A percentile compares a stretch with the other conserved stretches of the same genome.
phyloP scores from a whole-genome alignment of 1,140 invertebrate genomes.

The Homalodisca vitripennis region DNA sequence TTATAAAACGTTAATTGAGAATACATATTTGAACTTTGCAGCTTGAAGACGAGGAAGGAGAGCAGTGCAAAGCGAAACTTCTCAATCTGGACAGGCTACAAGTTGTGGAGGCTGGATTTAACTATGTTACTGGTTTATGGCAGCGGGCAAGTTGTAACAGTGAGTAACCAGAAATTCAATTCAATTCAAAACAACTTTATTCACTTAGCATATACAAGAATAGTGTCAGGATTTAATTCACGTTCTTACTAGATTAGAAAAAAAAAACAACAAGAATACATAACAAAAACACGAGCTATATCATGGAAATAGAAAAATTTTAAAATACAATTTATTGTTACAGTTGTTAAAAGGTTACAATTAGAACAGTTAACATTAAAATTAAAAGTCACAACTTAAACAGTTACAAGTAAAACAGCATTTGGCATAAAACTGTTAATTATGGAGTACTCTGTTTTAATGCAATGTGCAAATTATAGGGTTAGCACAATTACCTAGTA shows the following conservation, averaged over 20 bases:
- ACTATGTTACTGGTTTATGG: constrained; percentile 37
- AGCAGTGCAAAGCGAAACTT: constrained; percentile 35
- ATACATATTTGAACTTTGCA: background rate
- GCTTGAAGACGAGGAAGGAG: background rate
- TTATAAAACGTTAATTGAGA: too few relatives aligned
- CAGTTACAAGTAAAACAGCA: too few relatives aligned
- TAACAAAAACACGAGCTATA: background rate
- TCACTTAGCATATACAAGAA: too few relatives aligned
- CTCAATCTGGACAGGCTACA: constrained; percentile 39
- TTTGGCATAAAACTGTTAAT: too few relatives aligned
- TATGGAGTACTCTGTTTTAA: background rate
- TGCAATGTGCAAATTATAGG: too few relatives aligned
- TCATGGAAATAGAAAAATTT: background rate
- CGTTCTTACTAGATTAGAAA: too few relatives aligned
- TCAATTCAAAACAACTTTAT: too few relatives aligned
- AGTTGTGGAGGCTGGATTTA: constrained; percentile 37
- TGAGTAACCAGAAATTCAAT: constrained; percentile 13
- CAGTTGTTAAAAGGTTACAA: background rate
- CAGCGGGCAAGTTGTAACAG: constrained; percentile 37
- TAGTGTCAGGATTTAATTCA: too few relatives aligned
- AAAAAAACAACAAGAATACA: background rate
- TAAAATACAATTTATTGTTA: background rate
- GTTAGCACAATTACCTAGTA: too few relatives aligned
- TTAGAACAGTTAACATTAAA: background rate
- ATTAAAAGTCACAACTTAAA: background rate